Percentiles rank a stretch among this genome's conserved stretches.
Evolutionary conservation across 2,888 invertebrate species (phyloP).

Genomic region (Drosophila niveifrons): DNA sequence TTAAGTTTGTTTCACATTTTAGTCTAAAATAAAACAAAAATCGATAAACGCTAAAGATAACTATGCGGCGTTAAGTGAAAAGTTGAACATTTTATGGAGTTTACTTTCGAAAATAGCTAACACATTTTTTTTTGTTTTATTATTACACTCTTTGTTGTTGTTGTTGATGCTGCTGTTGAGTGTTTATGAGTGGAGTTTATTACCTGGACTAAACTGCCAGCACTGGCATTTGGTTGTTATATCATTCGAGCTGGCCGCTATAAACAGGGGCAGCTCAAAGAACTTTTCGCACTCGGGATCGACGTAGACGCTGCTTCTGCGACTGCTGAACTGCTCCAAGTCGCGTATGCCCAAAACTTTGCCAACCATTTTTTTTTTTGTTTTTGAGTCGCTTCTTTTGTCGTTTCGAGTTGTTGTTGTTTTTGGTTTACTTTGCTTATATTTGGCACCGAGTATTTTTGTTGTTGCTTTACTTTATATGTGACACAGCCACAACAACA

Average conservation of each 20-base stretch:
- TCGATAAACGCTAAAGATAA: constrained; percentile 21
- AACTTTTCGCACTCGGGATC: constrained; percentile 86
- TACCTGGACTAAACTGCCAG: constrained; percentile 85
- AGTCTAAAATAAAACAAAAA: constrained; percentile 2
- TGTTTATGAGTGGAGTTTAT: constrained; percentile 46
- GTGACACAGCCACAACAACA: constrained; percentile 69
- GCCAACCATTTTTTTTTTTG: constrained; percentile 85
- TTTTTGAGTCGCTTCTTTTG: constrained; percentile 48
- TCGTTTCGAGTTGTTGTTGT: background rate
- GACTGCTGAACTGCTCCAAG: constrained; percentile 84
- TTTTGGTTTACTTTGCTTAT: constrained; percentile 61
- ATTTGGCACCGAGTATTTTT: constrained; percentile 70
- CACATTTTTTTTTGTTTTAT: constrained; percentile 22
- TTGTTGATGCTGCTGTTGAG: constrained; percentile 21
- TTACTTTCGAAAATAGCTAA: constrained; percentile 31
- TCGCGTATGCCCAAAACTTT: constrained; percentile 85
- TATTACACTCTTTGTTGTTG: constrained; percentile 3
- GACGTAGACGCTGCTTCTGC: constrained; percentile 85
- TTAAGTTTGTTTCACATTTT: constrained; percentile 1
- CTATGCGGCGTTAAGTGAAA: constrained; percentile 5
- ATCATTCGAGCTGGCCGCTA: constrained; percentile 84
- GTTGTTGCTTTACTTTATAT: constrained; percentile 37
- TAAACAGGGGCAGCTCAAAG: constrained; percentile 84
- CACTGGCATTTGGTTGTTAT: constrained; percentile 85
- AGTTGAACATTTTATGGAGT: constrained; percentile 14